phyloP scores from a whole-genome alignment of 2,113 vertebrate species.

The Odocoileus hemionus region DNA sequence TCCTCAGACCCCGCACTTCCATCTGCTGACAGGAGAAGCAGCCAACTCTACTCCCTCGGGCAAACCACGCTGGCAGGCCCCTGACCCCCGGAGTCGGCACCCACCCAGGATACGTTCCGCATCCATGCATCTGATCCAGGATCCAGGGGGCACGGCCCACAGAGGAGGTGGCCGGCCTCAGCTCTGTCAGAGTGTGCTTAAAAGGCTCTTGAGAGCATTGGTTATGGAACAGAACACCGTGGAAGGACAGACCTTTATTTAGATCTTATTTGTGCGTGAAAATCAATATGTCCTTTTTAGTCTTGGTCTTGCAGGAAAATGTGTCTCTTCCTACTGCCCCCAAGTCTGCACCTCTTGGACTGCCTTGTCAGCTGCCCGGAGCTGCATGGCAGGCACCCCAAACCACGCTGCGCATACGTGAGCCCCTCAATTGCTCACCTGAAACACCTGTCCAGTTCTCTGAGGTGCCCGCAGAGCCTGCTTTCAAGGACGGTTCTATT shows the following conservation, averaged over 20 bases:
- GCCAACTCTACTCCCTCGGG: neutral
- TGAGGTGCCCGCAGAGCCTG: neutral
- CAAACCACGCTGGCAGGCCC: neutral
- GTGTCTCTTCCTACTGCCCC: neutral
- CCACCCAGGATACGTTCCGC: neutral
- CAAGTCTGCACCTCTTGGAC: neutral
- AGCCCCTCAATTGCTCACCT: constrained; percentile 29
- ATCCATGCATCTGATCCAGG: constrained; percentile 19
- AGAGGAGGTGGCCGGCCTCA: constrained; percentile 32
- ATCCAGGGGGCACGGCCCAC: neutral
- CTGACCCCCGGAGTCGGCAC: neutral
- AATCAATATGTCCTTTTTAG: constrained; percentile 73
- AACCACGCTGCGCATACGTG: neutral
- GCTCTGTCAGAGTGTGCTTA: constrained; percentile 16
- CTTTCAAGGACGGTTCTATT: constrained; percentile 3
- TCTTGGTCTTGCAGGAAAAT: constrained; percentile 63
- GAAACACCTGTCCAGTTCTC: constrained; percentile 29
- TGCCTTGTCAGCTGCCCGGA: neutral
- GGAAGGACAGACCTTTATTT: constrained; percentile 74
- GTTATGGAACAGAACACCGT: constrained; percentile 67
- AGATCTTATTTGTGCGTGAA: constrained; percentile 44
- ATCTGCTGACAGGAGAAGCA: neutral
- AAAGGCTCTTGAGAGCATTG: constrained; percentile 12
- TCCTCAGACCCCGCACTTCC: neutral
- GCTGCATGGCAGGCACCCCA: neutral